Conservation (phyloP, 1,140 invertebrate genomes). For the Sycophaga agraensis region DNA sequence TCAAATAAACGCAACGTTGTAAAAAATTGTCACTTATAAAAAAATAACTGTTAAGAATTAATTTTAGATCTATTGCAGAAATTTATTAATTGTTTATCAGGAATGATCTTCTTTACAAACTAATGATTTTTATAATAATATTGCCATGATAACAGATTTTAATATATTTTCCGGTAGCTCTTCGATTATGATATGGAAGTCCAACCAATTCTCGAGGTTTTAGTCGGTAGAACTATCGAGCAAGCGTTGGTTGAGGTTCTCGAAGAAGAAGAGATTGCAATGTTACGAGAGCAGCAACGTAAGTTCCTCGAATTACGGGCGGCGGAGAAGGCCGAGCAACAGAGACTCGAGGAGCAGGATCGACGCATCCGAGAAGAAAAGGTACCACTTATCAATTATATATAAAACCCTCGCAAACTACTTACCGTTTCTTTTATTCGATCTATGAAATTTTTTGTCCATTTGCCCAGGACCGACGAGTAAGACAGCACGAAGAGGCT, state of each 20-base stretch:
- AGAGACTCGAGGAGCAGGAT: constrained; percentile 74
- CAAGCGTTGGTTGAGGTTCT: constrained; percentile 82
- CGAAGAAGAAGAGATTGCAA: constrained; percentile 75
- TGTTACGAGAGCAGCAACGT: constrained; percentile 75
- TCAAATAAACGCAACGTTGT: no score
- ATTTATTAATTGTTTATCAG: no score
- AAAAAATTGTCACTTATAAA: no score
- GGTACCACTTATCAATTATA: constrained; percentile 39
- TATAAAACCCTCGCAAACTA: neutral
- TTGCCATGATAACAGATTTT: no score
- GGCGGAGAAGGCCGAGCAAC: constrained; percentile 75
- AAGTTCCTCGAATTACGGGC: constrained; percentile 75
- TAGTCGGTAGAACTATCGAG: constrained; percentile 85
- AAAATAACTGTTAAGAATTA: no score
- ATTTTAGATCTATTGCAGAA: no score
- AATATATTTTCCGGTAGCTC: no score
- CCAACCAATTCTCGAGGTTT: constrained; percentile 80
- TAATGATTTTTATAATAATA: no score
- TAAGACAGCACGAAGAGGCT: constrained; percentile 62
- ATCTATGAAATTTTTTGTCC: neutral
- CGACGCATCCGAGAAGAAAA: constrained; percentile 65
- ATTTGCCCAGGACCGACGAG: constrained; percentile 55
- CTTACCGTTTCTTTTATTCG: neutral
- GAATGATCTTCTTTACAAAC: no score
- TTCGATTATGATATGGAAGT: constrained; percentile 90